phyloP scores from a whole-genome alignment of 2,888 invertebrate species.

The Polymixis flavicincta region DNA sequence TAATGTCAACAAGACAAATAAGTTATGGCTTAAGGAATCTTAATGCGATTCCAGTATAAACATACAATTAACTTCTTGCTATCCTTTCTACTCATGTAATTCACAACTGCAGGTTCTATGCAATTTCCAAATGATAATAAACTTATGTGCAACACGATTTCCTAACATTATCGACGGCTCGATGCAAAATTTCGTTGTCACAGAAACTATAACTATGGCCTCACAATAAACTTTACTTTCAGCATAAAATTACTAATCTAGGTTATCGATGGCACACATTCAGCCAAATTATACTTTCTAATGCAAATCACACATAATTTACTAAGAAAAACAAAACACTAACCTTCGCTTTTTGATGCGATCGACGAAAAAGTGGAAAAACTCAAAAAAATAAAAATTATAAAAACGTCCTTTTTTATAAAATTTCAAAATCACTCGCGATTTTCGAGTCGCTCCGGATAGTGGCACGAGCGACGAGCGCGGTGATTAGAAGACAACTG shows the following conservation, averaged over 20 bases:
- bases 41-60: not conserved
- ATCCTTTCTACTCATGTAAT: not conserved
- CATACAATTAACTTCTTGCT: not conserved
- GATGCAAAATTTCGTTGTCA: not conserved
- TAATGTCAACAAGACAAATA: not conserved
- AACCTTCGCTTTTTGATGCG: constrained; percentile 49
- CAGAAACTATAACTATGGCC: not conserved
- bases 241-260: constrained; percentile 41
- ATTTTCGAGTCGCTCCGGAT: constrained; percentile 35
- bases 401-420: constrained; percentile 19
- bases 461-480: constrained; percentile 54
- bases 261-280: constrained; percentile 43
- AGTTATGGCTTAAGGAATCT: not conserved
- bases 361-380: constrained; percentile 21
- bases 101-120: not conserved
- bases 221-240: constrained; percentile 21
- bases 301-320: constrained; percentile 20
- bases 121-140: not conserved
- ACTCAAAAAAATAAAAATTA: not conserved
- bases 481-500: constrained; percentile 66
- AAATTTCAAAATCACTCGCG: constrained; percentile 60
- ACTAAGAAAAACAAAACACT: constrained; percentile 39
- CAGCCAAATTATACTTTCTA: constrained; percentile 47
- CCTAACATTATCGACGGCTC: not conserved
- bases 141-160: constrained; percentile 7